Conservation (phyloP, 2,113 vertebrate species). For the Lucifuga dentata region DNA sequence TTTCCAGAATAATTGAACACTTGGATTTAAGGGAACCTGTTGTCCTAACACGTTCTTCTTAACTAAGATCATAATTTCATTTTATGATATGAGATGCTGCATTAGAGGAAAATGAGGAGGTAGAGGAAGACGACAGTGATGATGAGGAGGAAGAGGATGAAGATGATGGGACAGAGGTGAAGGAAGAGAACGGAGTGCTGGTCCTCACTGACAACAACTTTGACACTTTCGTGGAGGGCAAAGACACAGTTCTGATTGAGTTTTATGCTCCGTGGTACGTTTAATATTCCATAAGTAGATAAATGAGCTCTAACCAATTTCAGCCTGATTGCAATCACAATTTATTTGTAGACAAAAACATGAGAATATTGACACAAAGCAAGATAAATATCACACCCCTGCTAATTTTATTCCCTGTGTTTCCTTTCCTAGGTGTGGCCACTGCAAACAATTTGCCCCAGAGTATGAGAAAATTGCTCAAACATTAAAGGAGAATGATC, state of each 20-base stretch:
- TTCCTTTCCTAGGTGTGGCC: constrained; percentile 88
- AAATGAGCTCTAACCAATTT: no score
- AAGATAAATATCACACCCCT: no score
- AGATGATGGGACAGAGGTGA: constrained; percentile 86
- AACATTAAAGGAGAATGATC: constrained; percentile 89
- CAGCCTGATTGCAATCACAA: no score
- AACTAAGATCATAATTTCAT: neutral
- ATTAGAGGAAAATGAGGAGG: constrained; percentile 48
- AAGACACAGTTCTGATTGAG: constrained; percentile 93
- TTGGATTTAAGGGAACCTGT: no score
- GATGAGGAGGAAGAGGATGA: constrained; percentile 64
- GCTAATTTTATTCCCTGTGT: no score
- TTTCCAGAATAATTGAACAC: no score
- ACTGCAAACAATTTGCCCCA: constrained; percentile 95
- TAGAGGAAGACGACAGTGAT: constrained; percentile 65
- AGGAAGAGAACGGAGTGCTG: constrained; percentile 94
- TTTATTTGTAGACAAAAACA: no score
- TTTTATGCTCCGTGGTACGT: constrained; percentile 96
- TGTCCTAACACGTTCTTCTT: no score
- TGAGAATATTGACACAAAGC: no score
- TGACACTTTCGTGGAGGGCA: constrained; percentile 90
- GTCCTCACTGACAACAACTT: constrained; percentile 91
- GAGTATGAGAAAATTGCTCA: constrained; percentile 96
- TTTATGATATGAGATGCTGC: constrained; percentile 34
- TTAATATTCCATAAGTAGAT: no score